phyloP scores from a whole-genome alignment of 2,113 vertebrate species.

The Eurypyga helias region DNA sequence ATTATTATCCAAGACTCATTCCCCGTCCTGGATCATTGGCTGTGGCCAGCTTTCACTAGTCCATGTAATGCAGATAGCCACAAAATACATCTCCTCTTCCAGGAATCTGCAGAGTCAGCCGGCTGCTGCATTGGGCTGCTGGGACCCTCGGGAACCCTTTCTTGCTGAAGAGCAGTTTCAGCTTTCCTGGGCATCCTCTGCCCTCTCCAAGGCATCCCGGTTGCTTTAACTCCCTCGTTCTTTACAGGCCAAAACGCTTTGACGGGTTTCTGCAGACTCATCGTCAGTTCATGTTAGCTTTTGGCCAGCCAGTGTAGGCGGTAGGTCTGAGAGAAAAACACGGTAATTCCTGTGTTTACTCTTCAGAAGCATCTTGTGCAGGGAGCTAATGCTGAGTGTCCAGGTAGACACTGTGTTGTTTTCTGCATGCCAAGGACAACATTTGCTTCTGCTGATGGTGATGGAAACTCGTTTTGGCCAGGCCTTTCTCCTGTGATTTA shows the following conservation, averaged over 20 bases:
- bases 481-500: background rate
- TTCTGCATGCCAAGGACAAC: background rate
- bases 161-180: background rate
- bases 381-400: background rate
- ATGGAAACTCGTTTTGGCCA: background rate
- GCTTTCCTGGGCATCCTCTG: background rate
- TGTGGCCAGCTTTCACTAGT: background rate
- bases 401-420: background rate
- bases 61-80: background rate
- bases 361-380: background rate
- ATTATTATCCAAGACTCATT: background rate
- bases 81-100: background rate
- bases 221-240: background rate
- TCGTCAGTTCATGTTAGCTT: background rate
- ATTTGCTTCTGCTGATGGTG: background rate
- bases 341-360: background rate
- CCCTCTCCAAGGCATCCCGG: background rate
- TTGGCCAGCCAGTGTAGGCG: background rate
- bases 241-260: background rate
- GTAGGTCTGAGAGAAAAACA: background rate
- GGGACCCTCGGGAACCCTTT: background rate
- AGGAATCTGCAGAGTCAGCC: constrained; percentile 3
- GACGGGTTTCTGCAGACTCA: background rate
- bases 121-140: background rate
- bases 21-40: background rate